Evolutionary conservation across 2,888 invertebrate genomes (phyloP).

Genomic region (Polydrusus cervinus): DNA sequence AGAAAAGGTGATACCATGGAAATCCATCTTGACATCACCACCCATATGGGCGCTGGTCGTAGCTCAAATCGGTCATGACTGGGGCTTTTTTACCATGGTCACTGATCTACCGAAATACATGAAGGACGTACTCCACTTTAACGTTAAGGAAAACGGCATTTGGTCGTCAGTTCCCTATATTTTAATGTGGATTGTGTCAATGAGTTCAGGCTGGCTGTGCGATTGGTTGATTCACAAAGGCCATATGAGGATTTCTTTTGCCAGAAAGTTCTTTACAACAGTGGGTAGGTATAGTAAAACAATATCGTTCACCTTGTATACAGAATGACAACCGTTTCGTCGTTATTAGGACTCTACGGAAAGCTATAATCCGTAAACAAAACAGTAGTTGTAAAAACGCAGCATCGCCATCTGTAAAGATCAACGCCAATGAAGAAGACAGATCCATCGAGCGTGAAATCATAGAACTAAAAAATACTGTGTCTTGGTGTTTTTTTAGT

Average conservation of each 20-base stretch:
- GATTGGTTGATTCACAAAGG: conserved; percentile 79
- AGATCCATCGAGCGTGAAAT: too few species aligned
- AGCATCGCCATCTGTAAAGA: too few species aligned
- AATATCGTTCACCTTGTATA: too few species aligned
- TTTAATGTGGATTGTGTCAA: conserved; percentile 79
- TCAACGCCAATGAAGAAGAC: too few species aligned
- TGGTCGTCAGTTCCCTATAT: conserved; percentile 79
- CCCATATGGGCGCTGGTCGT: conserved; percentile 84
- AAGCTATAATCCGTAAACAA: too few species aligned
- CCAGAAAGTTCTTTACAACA: conserved; percentile 80
- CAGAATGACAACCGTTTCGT: too few species aligned
- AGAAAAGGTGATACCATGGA: conserved; percentile 73
- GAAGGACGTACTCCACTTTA: conserved; percentile 79
- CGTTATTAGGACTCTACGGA: too few species aligned
- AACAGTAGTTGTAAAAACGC: too few species aligned
- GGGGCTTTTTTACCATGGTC: conserved; percentile 82
- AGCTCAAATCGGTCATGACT: conserved; percentile 82
- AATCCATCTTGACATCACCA: conserved; percentile 78
- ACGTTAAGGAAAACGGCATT: conserved; percentile 78
- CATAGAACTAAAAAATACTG: too few species aligned
- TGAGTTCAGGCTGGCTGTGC: conserved; percentile 78
- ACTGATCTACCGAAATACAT: conserved; percentile 83
- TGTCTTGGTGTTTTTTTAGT: too few species aligned
- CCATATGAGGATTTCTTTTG: conserved; percentile 74
- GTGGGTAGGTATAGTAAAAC: conserved; percentile 73